Conservation (phyloP, 1,140 invertebrate genomes). For the Zaprionus africanus region DNA sequence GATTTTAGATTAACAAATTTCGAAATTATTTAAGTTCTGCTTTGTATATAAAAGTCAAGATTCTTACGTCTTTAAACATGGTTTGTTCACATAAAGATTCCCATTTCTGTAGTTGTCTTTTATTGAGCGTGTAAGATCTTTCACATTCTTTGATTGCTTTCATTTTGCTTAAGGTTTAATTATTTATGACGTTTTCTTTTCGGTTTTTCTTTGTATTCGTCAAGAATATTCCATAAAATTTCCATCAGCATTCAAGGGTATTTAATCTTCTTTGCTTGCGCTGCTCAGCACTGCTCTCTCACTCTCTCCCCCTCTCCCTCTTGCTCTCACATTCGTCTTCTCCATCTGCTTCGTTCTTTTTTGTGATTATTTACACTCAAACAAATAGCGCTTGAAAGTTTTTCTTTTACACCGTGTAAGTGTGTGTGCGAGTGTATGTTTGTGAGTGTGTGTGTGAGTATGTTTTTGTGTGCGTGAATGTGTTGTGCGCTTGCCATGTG, state of each 20-base stretch:
- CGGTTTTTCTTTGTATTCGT: background rate
- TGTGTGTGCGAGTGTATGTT: conserved; percentile 1
- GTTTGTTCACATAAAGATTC: background rate
- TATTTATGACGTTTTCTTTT: conserved; percentile 13
- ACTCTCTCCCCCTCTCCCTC: too few relatives aligned
- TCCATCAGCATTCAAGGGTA: conserved; percentile 17
- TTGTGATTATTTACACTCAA: conserved; percentile 81
- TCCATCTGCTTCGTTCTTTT: conserved; percentile 44
- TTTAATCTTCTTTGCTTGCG: conserved; percentile 21
- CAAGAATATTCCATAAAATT: background rate
- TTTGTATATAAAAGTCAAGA: too few relatives aligned
- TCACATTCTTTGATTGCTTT: background rate
- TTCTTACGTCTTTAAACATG: background rate
- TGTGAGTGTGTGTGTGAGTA: conserved; percentile 7
- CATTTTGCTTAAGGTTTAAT: background rate
- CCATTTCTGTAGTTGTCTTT: background rate
- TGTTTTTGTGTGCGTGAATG: conserved; percentile 22
- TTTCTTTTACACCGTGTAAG: conserved; percentile 43
- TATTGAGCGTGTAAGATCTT: background rate
- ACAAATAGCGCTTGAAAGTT: conserved; percentile 81
- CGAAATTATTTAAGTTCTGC: too few relatives aligned
- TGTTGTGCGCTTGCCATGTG: conserved; percentile 43
- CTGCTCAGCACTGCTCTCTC: background rate
- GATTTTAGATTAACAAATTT: too few relatives aligned
- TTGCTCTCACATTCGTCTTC: background rate